Base-by-base conservation (phyloP, 2,113 vertebrate genomes). In the Syngnathus floridae region DNA sequence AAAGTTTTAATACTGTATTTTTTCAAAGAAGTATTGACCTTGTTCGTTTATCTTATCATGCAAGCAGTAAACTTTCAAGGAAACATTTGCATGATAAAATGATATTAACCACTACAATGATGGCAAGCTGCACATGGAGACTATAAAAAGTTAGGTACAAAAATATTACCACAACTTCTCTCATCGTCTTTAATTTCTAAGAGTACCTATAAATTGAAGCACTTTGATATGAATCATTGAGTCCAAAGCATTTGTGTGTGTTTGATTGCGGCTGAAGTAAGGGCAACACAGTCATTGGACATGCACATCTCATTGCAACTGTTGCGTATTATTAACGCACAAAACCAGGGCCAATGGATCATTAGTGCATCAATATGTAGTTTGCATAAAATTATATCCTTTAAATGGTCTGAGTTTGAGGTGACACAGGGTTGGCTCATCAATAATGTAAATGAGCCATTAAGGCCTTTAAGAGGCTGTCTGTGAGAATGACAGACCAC, bases 361-460 rank as follows among this genome's bases (percentile, higher is more conserved):
- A 95, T 94, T 92, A 93, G 86, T 79, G 86, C 92, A 90, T 98
- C 95, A 90, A 99, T 98, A 98, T 88, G 88, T 92, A 89, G 93
- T 98, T 94, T 96, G 91, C 95, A 99, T 98, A 94, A 94, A 94
- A 93, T 93, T 93, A 92, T 95, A 95, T 88, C 89, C 90, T 92
- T 93, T 94, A 95, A 95, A 93, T 91, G 90, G 91, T 93, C 92
- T 86, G 84, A 88, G 91, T 94, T 93, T 94, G 88, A 92, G 93
- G 93, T 95, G 94, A 95, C 92, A 93, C 93, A 93, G 91, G 92
- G 90, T 92, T 92, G 91, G 89, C 87, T 95, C 92, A 95, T 98
- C 90, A 94, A 98, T 98, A 96, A 97, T 99, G 95, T 84, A 95
- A 95, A 99, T 98, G 85, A 83, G 74, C 78, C 91, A 90, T 93